phyloP scores from a whole-genome alignment of 2,113 vertebrate genomes.

The Erythrolamprus reginae region DNA sequence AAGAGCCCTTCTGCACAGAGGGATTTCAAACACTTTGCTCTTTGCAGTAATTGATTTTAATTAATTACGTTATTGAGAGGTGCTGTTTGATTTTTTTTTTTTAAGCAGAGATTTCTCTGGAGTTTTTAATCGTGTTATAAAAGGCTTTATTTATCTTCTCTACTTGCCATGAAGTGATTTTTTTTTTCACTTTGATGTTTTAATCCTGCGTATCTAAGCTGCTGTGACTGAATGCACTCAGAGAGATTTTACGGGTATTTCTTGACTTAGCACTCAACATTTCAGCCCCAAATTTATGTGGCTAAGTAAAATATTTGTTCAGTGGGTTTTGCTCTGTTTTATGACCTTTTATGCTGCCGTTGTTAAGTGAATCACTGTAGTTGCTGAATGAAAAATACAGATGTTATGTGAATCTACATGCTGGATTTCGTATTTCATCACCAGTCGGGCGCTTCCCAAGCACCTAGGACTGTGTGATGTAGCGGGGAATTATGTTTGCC shows the following conservation, averaged over 20 bases:
- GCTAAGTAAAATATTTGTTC: neutral
- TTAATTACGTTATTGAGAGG: neutral
- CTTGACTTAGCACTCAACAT: neutral
- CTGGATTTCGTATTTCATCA: no score
- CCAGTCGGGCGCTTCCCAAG: no score
- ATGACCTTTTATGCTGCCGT: neutral
- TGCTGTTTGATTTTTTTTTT: neutral
- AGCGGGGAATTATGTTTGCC: no score
- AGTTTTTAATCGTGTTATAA: neutral
- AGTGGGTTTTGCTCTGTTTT: neutral
- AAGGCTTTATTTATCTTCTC: neutral
- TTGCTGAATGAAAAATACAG: neutral
- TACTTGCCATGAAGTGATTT: neutral
- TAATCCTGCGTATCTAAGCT: neutral
- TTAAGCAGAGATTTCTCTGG: neutral
- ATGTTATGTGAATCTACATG: no score
- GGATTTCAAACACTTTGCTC: neutral
- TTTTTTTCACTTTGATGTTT: neutral
- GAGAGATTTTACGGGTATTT: neutral
- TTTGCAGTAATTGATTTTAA: neutral
- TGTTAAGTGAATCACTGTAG: neutral
- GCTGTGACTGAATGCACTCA: neutral
- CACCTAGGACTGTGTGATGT: no score
- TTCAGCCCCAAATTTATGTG: neutral
- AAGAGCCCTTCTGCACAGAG: neutral